Conservation (phyloP, 2,797 vertebrate species). For the Neosilurus hyrtlii region DNA sequence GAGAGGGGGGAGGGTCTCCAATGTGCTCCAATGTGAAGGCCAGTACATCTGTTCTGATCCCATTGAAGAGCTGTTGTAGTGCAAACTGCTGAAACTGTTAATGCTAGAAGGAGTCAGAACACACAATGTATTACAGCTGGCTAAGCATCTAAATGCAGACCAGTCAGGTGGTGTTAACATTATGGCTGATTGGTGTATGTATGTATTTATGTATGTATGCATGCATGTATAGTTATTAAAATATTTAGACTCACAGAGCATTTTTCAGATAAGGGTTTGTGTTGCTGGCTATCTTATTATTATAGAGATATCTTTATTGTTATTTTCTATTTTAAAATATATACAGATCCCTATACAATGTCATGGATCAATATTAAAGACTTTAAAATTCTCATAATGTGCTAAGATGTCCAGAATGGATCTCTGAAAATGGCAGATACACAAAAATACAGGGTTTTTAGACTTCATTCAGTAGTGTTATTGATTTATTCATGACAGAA, state of each 20-base stretch:
- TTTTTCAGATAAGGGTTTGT: constrained; percentile 3
- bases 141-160: too few relatives aligned
- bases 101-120: too few relatives aligned
- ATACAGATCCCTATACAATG: background rate
- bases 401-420: background rate
- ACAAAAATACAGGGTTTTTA: constrained; percentile 2
- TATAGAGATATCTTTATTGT: background rate
- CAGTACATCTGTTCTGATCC: too few relatives aligned
- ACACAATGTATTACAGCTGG: too few relatives aligned
- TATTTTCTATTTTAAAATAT: constrained; percentile 18
- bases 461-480: background rate
- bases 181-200: too few relatives aligned
- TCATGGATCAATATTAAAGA: constrained; percentile 4
- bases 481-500: background rate
- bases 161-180: too few relatives aligned
- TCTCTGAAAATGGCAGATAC: background rate
- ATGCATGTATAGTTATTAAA: background rate
- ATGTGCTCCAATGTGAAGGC: too few relatives aligned
- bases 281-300: background rate
- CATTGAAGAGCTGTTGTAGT: too few relatives aligned
- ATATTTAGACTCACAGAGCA: background rate
- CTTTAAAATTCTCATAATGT: background rate
- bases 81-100: too few relatives aligned
- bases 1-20: too few relatives aligned
- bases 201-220: too few relatives aligned